Base-by-base conservation (phyloP, 2,797 vertebrate genomes). In the Anas georgica region DNA sequence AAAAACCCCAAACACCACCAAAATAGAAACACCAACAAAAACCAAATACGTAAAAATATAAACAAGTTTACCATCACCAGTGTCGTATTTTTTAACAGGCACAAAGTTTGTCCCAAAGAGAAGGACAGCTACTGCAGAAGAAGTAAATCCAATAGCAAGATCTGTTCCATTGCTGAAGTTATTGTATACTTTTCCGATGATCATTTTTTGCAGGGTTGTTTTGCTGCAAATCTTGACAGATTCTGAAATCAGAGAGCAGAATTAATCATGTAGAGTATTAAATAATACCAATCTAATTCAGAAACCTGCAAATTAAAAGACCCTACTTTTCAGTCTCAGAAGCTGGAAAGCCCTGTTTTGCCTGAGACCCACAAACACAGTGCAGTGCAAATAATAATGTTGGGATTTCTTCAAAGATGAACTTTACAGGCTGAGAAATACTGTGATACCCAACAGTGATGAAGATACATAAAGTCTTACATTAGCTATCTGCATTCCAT, bases 21-120 rank as follows among this genome's bases (percentile, higher is more conserved):
- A 91, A 75, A 72, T 48, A 31, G 62, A 72, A 68, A 35, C 8
- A 88, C 7, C 50, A 31, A 64, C 89, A 46, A 20, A 50, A n/a
- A 91, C 79, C 7, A 81, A 37, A 87, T 9, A 67, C 46, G 22
- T 16, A 33, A 89, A 1, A 88, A 74, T 12, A 23, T 13, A 84
- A 52, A 11, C 59, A 67, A 64, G 25, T 95, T 98, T 97, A 99
- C 99, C 99, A 92, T 99, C 99, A 4, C 99, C 98, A 18, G 98
- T 98, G 76, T 99, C 98, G 83, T 98, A 98, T 80, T 98, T 98
- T 96, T 99, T 99, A 37, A 99, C 96, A 13, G 99, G 98, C 45
- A 99, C 98, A 88, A 98, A 98, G 76, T 98, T 99, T 96, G 98
- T 99, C 29, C 99, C 99, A 88, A 98, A 99, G 1, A 99, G 93